Percentiles rank a stretch among this genome's conserved stretches.
Conservation (phyloP, 1,140 invertebrate species). For the Magallana gigas region DNA sequence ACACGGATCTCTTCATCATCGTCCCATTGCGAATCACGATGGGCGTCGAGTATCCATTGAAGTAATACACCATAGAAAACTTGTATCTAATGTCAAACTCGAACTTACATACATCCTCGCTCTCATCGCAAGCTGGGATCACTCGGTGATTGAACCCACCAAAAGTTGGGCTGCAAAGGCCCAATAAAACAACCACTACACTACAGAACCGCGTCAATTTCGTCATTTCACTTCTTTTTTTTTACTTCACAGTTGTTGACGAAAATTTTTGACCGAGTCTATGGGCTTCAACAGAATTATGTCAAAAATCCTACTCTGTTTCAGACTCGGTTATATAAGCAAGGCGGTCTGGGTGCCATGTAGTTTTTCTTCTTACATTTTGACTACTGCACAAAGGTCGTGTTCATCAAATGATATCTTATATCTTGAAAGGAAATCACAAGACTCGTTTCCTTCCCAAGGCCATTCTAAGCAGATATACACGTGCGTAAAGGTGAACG, state of each 20-base stretch:
- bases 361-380: no score
- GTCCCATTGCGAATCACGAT: not conserved
- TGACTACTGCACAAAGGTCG: no score
- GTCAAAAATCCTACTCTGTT: no score
- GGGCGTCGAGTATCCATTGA: constrained; percentile 11
- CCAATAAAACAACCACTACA: not conserved
- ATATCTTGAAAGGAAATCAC: no score
- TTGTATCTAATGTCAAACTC: constrained; percentile 13
- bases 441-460: no score
- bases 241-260: not conserved
- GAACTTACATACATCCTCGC: not conserved
- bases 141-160: constrained; percentile 6
- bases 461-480: no score
- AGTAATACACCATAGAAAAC: constrained; percentile 18
- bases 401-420: no score
- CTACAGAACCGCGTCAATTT: not conserved
- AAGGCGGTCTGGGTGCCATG: no score
- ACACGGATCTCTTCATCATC: not conserved
- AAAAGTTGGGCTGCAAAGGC: not conserved
- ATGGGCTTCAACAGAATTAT: not conserved
- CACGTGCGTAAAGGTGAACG: no score
- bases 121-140: not conserved
- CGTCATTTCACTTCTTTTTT: not conserved
- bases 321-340: no score
- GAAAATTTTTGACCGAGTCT: not conserved